These are phyloP conservation scores for Ammodytes dubius DNA, from an alignment of 2,113 vertebrate species.

Conservation along the genomic window DNA sequence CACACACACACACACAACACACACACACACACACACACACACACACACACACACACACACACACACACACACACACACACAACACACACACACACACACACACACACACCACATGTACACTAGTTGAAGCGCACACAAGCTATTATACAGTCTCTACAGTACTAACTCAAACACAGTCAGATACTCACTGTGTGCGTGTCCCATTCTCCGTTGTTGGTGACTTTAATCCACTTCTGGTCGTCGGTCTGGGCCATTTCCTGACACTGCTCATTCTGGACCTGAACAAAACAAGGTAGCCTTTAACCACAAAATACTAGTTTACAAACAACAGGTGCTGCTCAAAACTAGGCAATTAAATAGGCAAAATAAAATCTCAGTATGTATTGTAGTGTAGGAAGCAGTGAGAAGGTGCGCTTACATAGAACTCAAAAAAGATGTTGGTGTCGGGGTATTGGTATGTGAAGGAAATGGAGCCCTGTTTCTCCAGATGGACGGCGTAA, in stretches of 20 bases:
- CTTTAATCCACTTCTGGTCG: constrained; percentile 94
- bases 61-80: too few relatives aligned
- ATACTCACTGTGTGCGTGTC: constrained; percentile 90
- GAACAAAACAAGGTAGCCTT: constrained; percentile 28
- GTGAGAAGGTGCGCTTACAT: constrained; percentile 85
- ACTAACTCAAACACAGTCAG: not conserved
- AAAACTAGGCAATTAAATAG: too few relatives aligned
- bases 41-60: too few relatives aligned
- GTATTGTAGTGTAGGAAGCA: not conserved
- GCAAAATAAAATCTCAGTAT: not conserved
- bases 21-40: too few relatives aligned
- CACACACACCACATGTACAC: too few relatives aligned
- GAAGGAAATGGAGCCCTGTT: constrained; percentile 92
- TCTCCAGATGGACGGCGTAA: constrained; percentile 96
- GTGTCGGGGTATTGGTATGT: constrained; percentile 98
- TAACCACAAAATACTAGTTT: not conserved
- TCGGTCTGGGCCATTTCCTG: constrained; percentile 92
- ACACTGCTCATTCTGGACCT: constrained; percentile 99
- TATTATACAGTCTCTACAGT: too few relatives aligned
- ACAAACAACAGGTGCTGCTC: not conserved
- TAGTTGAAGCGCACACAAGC: not conserved
- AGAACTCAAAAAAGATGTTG: constrained; percentile 99
- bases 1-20: too few relatives aligned
- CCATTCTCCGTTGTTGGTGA: constrained; percentile 93
- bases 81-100: too few relatives aligned